Base-by-base conservation (phyloP, 2,797 vertebrate species). In the Buphagus erythrorhynchus region DNA sequence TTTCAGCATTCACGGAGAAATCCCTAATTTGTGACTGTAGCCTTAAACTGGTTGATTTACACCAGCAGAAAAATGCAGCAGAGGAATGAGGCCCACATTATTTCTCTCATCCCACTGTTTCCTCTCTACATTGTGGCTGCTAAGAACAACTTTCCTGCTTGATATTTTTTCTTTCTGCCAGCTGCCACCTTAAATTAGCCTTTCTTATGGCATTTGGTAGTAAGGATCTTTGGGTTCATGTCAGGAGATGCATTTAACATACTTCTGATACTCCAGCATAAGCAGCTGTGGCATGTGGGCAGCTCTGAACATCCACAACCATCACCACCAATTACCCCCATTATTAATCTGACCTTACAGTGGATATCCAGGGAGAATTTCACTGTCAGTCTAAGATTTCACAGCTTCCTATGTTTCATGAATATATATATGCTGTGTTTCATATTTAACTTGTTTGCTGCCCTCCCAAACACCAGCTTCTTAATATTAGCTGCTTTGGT, bases 391-490 rank as follows among this genome's bases (percentile, higher is more conserved):
- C 80, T 86, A 84, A 96, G 68, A 83, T 92, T 91, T 94, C 67
- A 69, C 89, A 96, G 86, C 63, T 82, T 96, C 86, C 74, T 90
- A 9, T 88, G 42, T 96, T 97, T 97, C 91, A 93, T 29, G 52
- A 74, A 86, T 36, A 80, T 72, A 77, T 80, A 26, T 84, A 18
- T 21, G 16, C n/a, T 43, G 35, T 78, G 66, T 75, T 73, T 96
- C 93, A 94, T 20, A 78, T 96, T 97, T 94, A 79, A 62, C 83
- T 97, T 96, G 78, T 95, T 96, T 97, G 95, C 54, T 90, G 77
- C 65, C 75, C 51, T 83, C 73, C 66, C 51, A 55, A 82, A 80
- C 86, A 92, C n/a, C 82, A 93, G 84, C 65, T 94, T 95, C 86
- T 79, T 92, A 93, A 95, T 96, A 96, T 82, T 96, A 96, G 38